Conservation (phyloP, 2,888 invertebrate genomes). For the Teleiodes luculella region DNA sequence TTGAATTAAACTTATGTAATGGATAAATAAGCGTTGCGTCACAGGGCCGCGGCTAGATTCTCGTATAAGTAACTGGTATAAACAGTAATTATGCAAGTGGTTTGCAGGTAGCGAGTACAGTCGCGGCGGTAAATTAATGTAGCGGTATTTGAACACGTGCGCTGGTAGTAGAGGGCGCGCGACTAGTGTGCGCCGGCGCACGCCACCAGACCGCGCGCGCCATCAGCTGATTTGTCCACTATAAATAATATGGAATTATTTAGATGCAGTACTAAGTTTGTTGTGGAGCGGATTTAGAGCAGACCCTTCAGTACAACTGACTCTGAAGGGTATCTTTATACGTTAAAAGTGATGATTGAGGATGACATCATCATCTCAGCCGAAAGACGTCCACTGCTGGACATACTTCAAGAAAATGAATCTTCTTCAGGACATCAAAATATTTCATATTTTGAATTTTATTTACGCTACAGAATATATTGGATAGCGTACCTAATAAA, state of each 20-base stretch:
- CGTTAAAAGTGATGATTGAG: no score
- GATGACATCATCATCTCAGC: no score
- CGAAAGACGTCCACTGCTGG: no score
- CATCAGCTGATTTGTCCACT: conserved; percentile 69
- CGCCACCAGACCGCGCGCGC: conserved; percentile 28
- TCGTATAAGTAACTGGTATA: neutral
- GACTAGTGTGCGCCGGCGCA: conserved; percentile 16
- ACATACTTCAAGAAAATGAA: no score
- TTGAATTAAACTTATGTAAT: conserved; percentile 13
- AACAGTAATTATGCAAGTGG: conserved; percentile 12
- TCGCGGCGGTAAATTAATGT: conserved; percentile 1
- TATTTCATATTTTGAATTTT: no score
- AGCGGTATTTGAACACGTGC: neutral
- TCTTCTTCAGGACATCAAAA: no score
- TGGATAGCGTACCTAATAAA: no score
- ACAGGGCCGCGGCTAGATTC: conserved; percentile 1
- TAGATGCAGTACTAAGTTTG: conserved; percentile 42
- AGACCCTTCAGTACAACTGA: neutral
- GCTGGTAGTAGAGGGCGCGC: neutral
- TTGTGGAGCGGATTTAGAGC: neutral
- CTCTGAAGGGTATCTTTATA: no score
- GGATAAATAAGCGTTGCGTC: conserved; percentile 14
- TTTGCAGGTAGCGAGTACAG: neutral
- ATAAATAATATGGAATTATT: conserved; percentile 72
- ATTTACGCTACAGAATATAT: no score